Evolutionary conservation across 2,113 vertebrate genomes (phyloP).

Genomic region (Tapirus terrestris): DNA sequence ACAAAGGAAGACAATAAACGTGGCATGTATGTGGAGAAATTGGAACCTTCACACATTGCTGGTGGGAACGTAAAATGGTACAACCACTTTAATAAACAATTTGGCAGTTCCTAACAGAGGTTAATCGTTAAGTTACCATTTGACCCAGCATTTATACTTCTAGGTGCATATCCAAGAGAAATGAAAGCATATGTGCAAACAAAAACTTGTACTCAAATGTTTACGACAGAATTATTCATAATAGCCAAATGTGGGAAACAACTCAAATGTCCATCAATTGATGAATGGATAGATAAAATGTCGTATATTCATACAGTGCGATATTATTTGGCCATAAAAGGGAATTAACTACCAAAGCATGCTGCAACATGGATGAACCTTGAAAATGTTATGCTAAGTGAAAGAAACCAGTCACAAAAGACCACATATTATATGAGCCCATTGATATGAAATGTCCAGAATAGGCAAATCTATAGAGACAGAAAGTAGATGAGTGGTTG

Average conservation of each 20-base stretch:
- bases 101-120: not conserved
- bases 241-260: not conserved
- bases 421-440: not conserved
- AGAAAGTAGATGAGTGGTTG: not conserved
- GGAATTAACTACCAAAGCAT: not conserved
- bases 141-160: not conserved
- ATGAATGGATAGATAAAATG: not conserved
- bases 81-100: not conserved
- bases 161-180: not conserved
- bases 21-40: not conserved
- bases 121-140: not conserved
- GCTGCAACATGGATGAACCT: not conserved
- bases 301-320: not conserved
- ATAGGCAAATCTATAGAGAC: not conserved
- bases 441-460: not conserved
- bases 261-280: not conserved
- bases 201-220: not conserved
- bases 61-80: not conserved
- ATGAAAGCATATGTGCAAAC: not conserved
- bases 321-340: not conserved
- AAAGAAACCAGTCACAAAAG: not conserved
- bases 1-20: not conserved
- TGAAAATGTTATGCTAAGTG: not conserved
- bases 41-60: not conserved
- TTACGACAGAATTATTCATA: not conserved